These are phyloP conservation scores for Halictus quadricinctus DNA, from an alignment of 2,888 invertebrate genomes.

Conservation along the genomic window DNA sequence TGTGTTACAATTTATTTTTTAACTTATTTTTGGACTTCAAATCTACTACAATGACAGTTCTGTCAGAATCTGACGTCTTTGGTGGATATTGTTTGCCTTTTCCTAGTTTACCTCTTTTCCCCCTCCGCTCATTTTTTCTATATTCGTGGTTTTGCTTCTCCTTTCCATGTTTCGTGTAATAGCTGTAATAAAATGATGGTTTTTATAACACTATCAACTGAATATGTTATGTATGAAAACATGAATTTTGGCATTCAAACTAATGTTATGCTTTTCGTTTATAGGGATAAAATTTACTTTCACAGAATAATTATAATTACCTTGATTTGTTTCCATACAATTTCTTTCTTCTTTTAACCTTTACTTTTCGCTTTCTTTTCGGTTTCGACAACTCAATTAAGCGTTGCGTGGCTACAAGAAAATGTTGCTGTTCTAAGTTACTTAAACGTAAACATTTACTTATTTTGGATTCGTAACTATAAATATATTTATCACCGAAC, in stretches of 20 bases:
- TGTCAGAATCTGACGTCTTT: slow-evolving; percentile 51
- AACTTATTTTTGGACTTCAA: slow-evolving; percentile 4
- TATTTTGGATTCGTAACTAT: neutral
- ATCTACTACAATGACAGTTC: slow-evolving; percentile 55
- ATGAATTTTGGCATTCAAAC: neutral
- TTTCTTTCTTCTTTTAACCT: slow-evolving; percentile 10
- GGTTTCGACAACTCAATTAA: slow-evolving; percentile 67
- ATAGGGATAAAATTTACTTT: neutral
- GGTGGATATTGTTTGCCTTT: slow-evolving; percentile 7
- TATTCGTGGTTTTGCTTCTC: neutral
- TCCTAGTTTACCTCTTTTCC: neutral
- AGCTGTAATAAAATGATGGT: neutral
- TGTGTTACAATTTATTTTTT: slow-evolving; percentile 8
- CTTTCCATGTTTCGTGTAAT: neutral
- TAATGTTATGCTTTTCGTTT: neutral
- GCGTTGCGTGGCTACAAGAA: slow-evolving; percentile 59
- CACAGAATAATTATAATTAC: slow-evolving; percentile 6
- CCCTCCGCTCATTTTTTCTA: neutral
- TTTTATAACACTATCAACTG: neutral
- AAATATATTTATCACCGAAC: neutral
- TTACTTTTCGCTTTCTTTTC: slow-evolving; percentile 29
- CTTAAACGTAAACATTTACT: neutral
- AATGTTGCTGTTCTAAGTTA: neutral
- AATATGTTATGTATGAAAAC: no score
- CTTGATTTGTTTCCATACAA: slow-evolving; percentile 9